Evolutionary conservation across 2,888 invertebrate genomes (phyloP), one percentile per base, ranked within the genome.

Genomic region (Pollenia amentaria): DNA sequence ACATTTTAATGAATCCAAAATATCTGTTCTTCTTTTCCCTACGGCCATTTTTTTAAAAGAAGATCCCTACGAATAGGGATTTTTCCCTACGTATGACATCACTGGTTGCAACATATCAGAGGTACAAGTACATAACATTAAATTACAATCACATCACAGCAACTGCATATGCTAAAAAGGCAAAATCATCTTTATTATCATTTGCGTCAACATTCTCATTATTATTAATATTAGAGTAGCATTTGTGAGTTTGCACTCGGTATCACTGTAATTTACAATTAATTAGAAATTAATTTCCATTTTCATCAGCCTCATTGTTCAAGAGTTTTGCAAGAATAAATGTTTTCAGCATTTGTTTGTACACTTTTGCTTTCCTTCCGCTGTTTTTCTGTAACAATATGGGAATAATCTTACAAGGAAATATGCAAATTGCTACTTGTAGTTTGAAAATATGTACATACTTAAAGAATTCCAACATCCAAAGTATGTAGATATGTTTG

Each of bases 231-330:
- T 53, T 16, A 29, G 9, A 64, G 29, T 42, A 29, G 18, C 14
- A 9, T 55, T 0, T 57, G 11, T 14, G 16, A 55, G 3, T 16
- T 46, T 55, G 9, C 29, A 29, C 29, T 18, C 1, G 42, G 29
- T 38, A 6, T 46, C 18, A 38, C 16, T 16, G 46, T 67, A 46
- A 78, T 78, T 69, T 67, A 69, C 65, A 40, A 67, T 57, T 69
- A 67, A 78, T 69, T 67, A 60, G 57, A 78, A 57, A 78, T 57
- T 48, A 11, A 48, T 48, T 60, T 78, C 14, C 53, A 62, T 12
- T 29, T 29, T 76, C 40, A 62, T 44, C 12, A 65, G 65, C 42
- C 44, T 73, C 29, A 16, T 46, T 73, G 57, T 72, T 55, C 29
- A 62, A 51, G 51, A 62, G 21, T 42, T 51, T 46, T 14, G 29